Evolutionary conservation across 1,140 invertebrate species (phyloP).

Genomic region (Panulirus ornatus): DNA sequence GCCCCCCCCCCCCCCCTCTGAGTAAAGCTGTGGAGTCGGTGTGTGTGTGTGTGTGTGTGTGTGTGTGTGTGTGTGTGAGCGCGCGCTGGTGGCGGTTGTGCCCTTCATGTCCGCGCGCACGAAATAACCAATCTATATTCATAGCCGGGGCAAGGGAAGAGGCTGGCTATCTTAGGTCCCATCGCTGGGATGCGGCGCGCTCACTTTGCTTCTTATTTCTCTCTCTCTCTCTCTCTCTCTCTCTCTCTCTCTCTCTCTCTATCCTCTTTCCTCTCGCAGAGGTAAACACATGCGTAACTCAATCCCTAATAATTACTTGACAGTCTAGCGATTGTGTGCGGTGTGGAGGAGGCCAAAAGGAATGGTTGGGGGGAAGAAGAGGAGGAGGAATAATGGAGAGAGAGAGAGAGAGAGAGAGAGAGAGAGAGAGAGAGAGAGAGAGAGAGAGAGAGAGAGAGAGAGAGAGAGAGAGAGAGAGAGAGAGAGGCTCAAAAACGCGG

Average conservation of each 20-base stretch:
- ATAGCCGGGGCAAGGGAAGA: constrained; percentile 62
- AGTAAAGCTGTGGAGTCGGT: background rate
- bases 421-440: background rate
- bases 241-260: constrained; percentile 8
- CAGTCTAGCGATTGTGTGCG: too few relatives aligned
- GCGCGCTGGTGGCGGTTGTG: constrained; percentile 18
- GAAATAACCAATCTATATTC: constrained; percentile 72
- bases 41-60: too few relatives aligned
- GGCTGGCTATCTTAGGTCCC: constrained; percentile 57
- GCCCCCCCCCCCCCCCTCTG: background rate
- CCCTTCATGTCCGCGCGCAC: constrained; percentile 42
- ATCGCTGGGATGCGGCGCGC: constrained; percentile 31
- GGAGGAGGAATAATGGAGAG: background rate
- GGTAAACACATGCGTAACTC: background rate
- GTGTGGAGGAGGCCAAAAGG: background rate
- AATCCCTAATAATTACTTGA: background rate
- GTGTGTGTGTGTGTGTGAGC: too few relatives aligned
- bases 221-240: background rate
- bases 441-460: constrained; percentile 10
- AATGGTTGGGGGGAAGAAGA: background rate
- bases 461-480: background rate
- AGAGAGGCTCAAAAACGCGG: background rate
- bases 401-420: background rate
- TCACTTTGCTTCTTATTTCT: background rate
- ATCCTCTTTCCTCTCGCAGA: background rate